These are phyloP conservation scores for Drosophila ustulata DNA, from an alignment of 2,888 invertebrate genomes.

Conservation along the genomic window DNA sequence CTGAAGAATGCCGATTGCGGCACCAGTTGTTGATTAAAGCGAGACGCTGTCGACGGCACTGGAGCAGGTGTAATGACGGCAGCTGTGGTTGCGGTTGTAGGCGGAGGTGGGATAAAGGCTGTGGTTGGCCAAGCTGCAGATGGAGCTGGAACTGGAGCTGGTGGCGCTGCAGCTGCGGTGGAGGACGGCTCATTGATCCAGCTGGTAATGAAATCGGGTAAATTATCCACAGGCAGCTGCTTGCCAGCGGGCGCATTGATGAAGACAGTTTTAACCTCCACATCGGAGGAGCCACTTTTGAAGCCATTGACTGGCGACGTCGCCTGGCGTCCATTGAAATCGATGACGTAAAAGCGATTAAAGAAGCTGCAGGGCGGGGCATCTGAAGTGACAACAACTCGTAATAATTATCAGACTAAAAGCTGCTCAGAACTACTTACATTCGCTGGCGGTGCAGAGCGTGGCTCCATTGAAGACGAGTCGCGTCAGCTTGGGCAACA, in stretches of 20 bases:
- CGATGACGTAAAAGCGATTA: conserved; percentile 55
- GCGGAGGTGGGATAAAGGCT: neutral
- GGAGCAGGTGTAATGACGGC: neutral
- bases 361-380: conserved; percentile 36
- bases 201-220: conserved; percentile 10
- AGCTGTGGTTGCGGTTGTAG: neutral
- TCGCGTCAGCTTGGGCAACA: conserved; percentile 57
- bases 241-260: conserved; percentile 11
- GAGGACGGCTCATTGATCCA: neutral
- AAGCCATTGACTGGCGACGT: neutral
- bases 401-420: too few relatives aligned
- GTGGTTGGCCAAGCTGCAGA: neutral
- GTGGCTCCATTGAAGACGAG: conserved; percentile 44
- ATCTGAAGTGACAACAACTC: conserved; percentile 35
- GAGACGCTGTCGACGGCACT: neutral
- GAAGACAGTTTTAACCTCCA: conserved; percentile 32
- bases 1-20: neutral
- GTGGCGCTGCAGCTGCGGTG: neutral
- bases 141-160: neutral
- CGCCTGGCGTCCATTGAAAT: neutral
- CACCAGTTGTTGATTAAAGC: neutral
- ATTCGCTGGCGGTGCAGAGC: conserved; percentile 54
- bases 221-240: neutral
- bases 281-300: conserved; percentile 14
- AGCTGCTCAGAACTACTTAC: conserved; percentile 49